Percentiles rank a stretch among this genome's conserved stretches.
phyloP scores from a whole-genome alignment of 2,797 vertebrate species.

The Thalassophryne amazonica region DNA sequence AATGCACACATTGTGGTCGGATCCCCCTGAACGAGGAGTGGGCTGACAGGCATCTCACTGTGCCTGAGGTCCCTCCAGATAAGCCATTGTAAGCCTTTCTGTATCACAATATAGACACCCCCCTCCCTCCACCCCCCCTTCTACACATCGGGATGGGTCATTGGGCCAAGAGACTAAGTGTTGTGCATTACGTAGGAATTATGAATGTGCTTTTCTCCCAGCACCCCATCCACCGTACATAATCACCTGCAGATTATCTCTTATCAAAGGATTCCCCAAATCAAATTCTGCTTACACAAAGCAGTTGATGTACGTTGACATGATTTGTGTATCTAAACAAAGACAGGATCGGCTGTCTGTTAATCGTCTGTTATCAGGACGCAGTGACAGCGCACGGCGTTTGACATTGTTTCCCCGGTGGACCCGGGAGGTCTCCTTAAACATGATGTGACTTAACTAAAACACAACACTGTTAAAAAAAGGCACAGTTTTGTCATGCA shows the following conservation, averaged over 20 bases:
- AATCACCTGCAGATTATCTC: conserved; percentile 68
- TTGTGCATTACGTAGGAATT: conserved; percentile 68
- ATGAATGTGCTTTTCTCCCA: conserved; percentile 43
- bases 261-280: conserved; percentile 44
- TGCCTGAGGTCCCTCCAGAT: conserved; percentile 62
- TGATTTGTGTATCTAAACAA: conserved; percentile 37
- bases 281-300: conserved; percentile 58
- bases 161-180: conserved; percentile 68
- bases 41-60: conserved; percentile 69
- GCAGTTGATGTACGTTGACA: conserved; percentile 35
- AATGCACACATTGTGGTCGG: conserved; percentile 68
- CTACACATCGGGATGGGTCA: conserved; percentile 72
- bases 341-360: conserved; percentile 7
- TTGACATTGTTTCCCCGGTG: conserved; percentile 1
- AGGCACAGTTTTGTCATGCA: conserved; percentile 5
- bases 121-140: conserved; percentile 42
- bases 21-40: conserved; percentile 56
- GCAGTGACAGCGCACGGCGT: background rate
- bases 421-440: background rate
- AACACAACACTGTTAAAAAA: conserved; percentile 9
- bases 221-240: conserved; percentile 42
- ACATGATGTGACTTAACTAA: conserved; percentile 12
- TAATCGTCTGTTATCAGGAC: conserved; percentile 21
- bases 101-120: conserved; percentile 62
- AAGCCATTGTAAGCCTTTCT: conserved; percentile 75